These are phyloP conservation scores for Saturnia japonica DNA, from an alignment of 2,888 invertebrate species.

Conservation along the genomic window DNA sequence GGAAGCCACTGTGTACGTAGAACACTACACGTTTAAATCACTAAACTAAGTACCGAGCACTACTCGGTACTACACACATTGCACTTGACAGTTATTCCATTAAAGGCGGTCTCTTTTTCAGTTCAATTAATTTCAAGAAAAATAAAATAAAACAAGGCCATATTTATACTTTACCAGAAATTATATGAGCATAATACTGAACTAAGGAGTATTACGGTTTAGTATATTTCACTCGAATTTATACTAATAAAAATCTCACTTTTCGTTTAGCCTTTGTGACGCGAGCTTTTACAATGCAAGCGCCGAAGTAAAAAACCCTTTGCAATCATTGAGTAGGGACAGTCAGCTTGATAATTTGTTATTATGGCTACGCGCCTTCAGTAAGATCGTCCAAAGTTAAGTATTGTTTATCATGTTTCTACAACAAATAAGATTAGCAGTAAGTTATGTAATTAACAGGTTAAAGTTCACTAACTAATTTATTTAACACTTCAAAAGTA, in stretches of 20 bases:
- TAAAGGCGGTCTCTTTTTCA: conserved; percentile 76
- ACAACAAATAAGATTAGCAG: conserved; percentile 40
- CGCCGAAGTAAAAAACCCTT: conserved; percentile 33
- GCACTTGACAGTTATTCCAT: conserved; percentile 68
- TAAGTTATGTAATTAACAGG: conserved; percentile 33
- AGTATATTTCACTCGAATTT: conserved; percentile 48
- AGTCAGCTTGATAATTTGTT: conserved; percentile 45
- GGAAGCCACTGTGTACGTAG: conserved; percentile 78
- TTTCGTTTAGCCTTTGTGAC: conserved; percentile 49
- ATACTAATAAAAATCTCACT: conserved; percentile 63
- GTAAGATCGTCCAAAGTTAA: conserved; percentile 32
- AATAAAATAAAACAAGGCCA: background rate
- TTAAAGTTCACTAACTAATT: conserved; percentile 51
- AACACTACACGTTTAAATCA: conserved; percentile 69
- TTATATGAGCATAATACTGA: conserved; percentile 62
- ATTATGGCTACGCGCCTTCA: conserved; percentile 44
- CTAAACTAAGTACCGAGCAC: conserved; percentile 74
- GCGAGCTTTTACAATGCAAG: conserved; percentile 40
- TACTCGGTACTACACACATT: conserved; percentile 62
- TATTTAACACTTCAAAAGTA: conserved; percentile 64
- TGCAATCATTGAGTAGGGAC: conserved; percentile 37
- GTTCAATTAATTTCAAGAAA: conserved; percentile 68
- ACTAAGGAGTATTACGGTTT: conserved; percentile 70
- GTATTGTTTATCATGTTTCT: conserved; percentile 46
- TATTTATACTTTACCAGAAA: conserved; percentile 68